Percentiles rank a stretch among this genome's conserved stretches.
Evolutionary conservation across 35 echinoderm and acorn worm species (phyloP).

Genomic region (Chiridota heheva): DNA sequence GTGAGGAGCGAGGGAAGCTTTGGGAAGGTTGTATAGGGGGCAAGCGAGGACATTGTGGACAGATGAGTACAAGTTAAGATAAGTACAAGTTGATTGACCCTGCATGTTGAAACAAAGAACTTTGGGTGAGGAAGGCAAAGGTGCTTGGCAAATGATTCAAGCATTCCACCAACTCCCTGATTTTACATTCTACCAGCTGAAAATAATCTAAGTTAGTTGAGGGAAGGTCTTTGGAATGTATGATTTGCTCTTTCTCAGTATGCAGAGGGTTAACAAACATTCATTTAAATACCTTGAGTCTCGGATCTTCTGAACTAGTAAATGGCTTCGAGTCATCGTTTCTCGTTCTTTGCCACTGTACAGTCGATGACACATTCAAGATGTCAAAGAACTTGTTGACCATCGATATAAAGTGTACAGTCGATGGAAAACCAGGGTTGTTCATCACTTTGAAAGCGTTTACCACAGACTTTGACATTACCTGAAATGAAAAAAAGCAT

Average conservation of each 20-base stretch:
- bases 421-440: not conserved
- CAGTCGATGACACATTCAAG: not conserved
- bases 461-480: conserved; percentile 23
- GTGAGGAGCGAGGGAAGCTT: too few relatives aligned
- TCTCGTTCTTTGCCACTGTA: not conserved
- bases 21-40: too few relatives aligned
- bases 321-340: conserved; percentile 26
- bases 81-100: too few relatives aligned
- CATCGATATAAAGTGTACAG: conserved; percentile 20
- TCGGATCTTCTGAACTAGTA: conserved; percentile 20
- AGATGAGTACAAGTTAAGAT: too few relatives aligned
- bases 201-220: not conserved
- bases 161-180: too few relatives aligned
- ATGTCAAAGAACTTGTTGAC: conserved; percentile 33
- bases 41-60: too few relatives aligned
- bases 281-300: conserved; percentile 3
- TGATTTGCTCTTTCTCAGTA: not conserved
- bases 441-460: conserved; percentile 28
- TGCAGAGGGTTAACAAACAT: not conserved
- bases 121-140: too few relatives aligned
- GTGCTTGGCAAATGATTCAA: too few relatives aligned
- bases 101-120: too few relatives aligned
- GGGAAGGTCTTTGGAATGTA: not conserved
- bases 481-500: not conserved
- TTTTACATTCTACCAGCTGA: not conserved